Percentiles rank a stretch among this genome's conserved stretches.
These are phyloP conservation scores for Drosophila meridiana DNA, from an alignment of 2,888 invertebrate species.

Conservation along the genomic window DNA sequence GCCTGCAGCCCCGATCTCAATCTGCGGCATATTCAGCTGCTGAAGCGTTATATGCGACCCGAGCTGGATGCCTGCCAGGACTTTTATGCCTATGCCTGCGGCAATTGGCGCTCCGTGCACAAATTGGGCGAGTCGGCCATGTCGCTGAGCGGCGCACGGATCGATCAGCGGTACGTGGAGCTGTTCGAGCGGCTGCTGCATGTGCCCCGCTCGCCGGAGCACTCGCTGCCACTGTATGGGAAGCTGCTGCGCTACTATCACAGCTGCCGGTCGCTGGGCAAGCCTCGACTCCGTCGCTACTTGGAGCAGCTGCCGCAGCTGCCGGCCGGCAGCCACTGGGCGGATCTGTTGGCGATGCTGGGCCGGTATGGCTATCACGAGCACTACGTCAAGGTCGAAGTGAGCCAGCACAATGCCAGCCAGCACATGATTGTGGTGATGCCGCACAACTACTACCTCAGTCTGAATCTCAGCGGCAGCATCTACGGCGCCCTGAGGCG, in stretches of 20 bases:
- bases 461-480: slow-evolving; percentile 49
- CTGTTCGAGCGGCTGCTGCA: slow-evolving; percentile 54
- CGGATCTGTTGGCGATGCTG: slow-evolving; percentile 57
- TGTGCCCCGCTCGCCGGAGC: slow-evolving; percentile 24
- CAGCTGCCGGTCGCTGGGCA: slow-evolving; percentile 47
- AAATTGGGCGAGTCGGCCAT: slow-evolving; percentile 56
- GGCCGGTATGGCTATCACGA: slow-evolving; percentile 74
- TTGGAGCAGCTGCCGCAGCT: slow-evolving; percentile 47
- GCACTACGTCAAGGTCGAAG: slow-evolving; percentile 64
- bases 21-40: slow-evolving; percentile 54
- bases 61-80: slow-evolving; percentile 71
- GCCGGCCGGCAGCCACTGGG: slow-evolving; percentile 60
- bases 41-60: slow-evolving; percentile 63
- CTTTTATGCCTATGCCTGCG: slow-evolving; percentile 76
- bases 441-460: slow-evolving; percentile 62
- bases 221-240: slow-evolving; percentile 43
- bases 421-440: slow-evolving; percentile 62
- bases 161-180: slow-evolving; percentile 65
- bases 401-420: slow-evolving; percentile 66
- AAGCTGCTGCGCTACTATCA: slow-evolving; percentile 73
- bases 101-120: slow-evolving; percentile 68
- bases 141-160: slow-evolving; percentile 59
- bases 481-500: slow-evolving; percentile 59
- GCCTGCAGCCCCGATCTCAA: slow-evolving; percentile 66
- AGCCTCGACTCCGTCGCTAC: slow-evolving; percentile 53